Conservation (phyloP, 2,113 vertebrate genomes). For the Cricetomys ansorgei region DNA sequence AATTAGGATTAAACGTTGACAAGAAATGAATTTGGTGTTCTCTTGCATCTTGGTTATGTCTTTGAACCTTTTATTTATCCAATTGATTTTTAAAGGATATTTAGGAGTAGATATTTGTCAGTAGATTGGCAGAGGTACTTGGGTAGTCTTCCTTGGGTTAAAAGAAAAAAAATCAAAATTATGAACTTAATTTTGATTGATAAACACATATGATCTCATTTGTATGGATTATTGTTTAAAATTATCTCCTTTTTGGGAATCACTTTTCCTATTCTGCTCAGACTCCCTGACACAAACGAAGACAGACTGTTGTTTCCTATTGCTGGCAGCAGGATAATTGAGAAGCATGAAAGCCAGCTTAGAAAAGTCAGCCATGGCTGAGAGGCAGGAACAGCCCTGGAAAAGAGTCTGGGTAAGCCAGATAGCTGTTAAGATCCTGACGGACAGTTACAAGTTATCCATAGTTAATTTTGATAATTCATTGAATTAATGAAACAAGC, state of each 20-base stretch:
- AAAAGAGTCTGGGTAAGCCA: constrained; percentile 22
- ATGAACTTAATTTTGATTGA: background rate
- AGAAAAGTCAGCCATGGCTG: background rate
- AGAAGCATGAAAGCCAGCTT: constrained; percentile 31
- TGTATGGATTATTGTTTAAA: background rate
- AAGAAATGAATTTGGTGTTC: background rate
- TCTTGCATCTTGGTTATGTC: background rate
- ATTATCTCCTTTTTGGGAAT: constrained; percentile 25
- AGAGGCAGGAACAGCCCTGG: background rate
- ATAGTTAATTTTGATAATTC: constrained; percentile 14
- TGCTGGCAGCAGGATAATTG: background rate
- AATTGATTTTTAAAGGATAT: constrained; percentile 29
- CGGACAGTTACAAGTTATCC: background rate
- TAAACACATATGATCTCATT: background rate
- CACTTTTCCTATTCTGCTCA: constrained; percentile 16
- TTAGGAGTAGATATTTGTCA: constrained; percentile 4
- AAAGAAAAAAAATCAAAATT: background rate
- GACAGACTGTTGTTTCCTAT: constrained; percentile 45
- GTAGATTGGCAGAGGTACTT: background rate
- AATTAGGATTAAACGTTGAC: constrained; percentile 41
- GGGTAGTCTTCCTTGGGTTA: background rate
- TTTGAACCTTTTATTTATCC: constrained; percentile 34
- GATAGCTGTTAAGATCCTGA: background rate
- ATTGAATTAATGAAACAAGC: constrained; percentile 56
- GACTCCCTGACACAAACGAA: background rate